Percentiles rank a stretch among this genome's conserved stretches.
phyloP scores from a whole-genome alignment of 2,113 vertebrate species.

The Gila orcuttii region DNA sequence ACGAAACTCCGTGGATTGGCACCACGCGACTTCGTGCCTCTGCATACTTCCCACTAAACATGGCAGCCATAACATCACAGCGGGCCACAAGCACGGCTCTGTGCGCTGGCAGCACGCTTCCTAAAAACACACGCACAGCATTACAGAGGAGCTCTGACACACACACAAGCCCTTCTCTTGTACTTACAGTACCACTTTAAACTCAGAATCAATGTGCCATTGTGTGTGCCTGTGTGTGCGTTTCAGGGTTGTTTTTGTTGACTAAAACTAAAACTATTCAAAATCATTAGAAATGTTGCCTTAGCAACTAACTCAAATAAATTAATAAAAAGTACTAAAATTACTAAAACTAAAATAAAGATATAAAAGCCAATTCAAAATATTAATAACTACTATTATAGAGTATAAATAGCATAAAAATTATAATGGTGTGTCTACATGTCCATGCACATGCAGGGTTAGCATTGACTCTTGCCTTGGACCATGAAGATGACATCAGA shows the following conservation, averaged over 20 bases:
- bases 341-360: too few relatives aligned
- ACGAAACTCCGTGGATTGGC: constrained; percentile 93
- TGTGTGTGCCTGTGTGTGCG: neutral
- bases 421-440: neutral
- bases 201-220: neutral
- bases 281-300: too few relatives aligned
- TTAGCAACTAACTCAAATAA: too few relatives aligned
- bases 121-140: constrained; percentile 65
- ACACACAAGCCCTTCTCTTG: neutral
- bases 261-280: too few relatives aligned
- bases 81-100: constrained; percentile 91
- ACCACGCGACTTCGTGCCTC: constrained; percentile 90
- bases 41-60: constrained; percentile 96
- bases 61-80: constrained; percentile 96
- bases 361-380: neutral
- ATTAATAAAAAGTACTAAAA: too few relatives aligned
- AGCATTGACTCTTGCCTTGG: constrained; percentile 82
- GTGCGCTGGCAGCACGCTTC: constrained; percentile 88
- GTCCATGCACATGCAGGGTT: neutral
- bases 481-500: constrained; percentile 97
- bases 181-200: neutral
- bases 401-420: too few relatives aligned
- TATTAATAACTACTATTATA: neutral
- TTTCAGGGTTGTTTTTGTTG: neutral
- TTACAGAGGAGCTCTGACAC: neutral